Base-by-base conservation (phyloP, 2,113 vertebrate species). In the Onychostruthus taczanowskii region DNA sequence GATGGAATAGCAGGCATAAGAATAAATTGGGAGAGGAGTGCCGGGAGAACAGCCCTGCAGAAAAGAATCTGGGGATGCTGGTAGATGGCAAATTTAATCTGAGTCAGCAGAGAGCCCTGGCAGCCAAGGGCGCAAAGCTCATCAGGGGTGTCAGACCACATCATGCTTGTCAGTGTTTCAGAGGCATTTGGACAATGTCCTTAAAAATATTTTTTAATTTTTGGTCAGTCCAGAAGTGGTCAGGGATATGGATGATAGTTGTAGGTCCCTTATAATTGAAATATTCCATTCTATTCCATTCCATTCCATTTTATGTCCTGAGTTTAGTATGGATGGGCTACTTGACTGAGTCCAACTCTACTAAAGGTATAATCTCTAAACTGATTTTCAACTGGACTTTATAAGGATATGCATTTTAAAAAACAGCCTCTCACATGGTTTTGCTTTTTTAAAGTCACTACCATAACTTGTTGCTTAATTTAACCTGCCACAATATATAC, bases 361-460 rank as follows among this genome's bases (percentile, higher is more conserved):
- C 30, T 58, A 27, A 88, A 70, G 21, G 7, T 11, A 31, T 37
- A 43, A 49, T 16, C 16, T 87, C 18, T 63, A 35, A n/a, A n/a
- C 21, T 52, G 44, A 68, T 47, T 70, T 90, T 50, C 43, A 67
- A 1, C 10, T 30, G 4, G 3, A 11, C 30, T 83, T 43, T 15
- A 17, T 64, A n/a, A 67, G 23, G 67, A 59, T 44, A 72, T 26
- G 3, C 11, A 13, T 66, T 58, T 61, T 28, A 26, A 18, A 72
- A 66, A 30, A 1, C 8, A 67, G 21, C 3, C 5, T 79, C 4
- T 49, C 4, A 4, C 6, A 7, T 11, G 22, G 2, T 9, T 64
- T 84, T 61, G 6, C 9, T 21, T 81, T 63, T 72, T 63, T 47
- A 8, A 62, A 59, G 17, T 46, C 41, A 41, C 12, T 55, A 6